These are phyloP conservation scores for Leucophenga varia DNA, from an alignment of 1,140 invertebrate species.

Conservation along the genomic window DNA sequence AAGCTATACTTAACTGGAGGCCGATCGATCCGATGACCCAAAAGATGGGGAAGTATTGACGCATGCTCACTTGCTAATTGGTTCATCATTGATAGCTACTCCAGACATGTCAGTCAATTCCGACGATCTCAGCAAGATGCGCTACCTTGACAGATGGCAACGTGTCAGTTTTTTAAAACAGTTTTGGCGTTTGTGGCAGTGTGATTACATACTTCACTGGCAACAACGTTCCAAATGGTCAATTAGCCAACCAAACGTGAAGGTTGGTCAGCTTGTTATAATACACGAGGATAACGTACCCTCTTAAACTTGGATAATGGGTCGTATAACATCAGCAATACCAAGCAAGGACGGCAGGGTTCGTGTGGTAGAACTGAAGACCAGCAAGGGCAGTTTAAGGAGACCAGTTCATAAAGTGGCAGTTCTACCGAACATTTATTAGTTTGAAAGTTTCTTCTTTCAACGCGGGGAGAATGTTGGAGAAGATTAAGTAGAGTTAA, in stretches of 20 bases:
- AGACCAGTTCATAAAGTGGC: slow-evolving; percentile 14
- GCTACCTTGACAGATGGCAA: background rate
- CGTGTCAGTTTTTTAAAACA: background rate
- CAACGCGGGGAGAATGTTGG: background rate
- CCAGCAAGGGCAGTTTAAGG: slow-evolving; percentile 14
- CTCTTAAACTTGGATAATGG: slow-evolving; percentile 48
- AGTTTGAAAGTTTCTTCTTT: background rate
- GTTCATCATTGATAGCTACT: slow-evolving; percentile 25
- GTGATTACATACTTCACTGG: background rate
- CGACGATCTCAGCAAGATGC: background rate
- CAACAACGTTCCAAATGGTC: slow-evolving; percentile 1
- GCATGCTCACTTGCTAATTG: slow-evolving; percentile 51
- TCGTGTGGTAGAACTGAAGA: slow-evolving; percentile 43
- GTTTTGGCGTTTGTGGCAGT: background rate
- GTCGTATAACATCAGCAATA: slow-evolving; percentile 39
- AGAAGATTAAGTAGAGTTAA: background rate
- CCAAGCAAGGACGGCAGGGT: slow-evolving; percentile 43
- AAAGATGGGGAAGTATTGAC: slow-evolving; percentile 29
- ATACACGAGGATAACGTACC: slow-evolving; percentile 1
- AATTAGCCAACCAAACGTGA: background rate
- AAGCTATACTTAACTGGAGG: slow-evolving; percentile 35
- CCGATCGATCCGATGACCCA: slow-evolving; percentile 33
- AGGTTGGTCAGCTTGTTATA: background rate
- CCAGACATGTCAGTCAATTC: slow-evolving; percentile 2
- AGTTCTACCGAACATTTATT: background rate